Conservation (phyloP, 1,140 invertebrate genomes). For the Achroia grisella region DNA sequence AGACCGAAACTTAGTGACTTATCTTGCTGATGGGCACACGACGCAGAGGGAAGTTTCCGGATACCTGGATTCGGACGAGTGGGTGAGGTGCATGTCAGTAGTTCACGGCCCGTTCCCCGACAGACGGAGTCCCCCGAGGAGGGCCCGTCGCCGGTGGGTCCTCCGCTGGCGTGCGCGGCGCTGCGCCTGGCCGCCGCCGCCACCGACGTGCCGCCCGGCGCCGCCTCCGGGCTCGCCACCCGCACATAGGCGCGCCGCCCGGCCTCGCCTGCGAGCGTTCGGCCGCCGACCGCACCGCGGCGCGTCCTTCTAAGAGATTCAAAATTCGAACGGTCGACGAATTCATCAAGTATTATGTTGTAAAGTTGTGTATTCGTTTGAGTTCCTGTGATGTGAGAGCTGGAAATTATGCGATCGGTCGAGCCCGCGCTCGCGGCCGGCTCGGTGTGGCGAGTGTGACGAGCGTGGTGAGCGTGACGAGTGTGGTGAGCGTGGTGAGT, state of each 20-base stretch:
- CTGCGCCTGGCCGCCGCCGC: conserved; percentile 42
- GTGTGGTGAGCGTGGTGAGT: too few species aligned
- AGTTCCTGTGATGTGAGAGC: too few species aligned
- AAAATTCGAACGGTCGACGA: background rate
- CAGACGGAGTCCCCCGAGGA: background rate
- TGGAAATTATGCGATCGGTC: too few species aligned
- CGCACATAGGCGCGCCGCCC: conserved; percentile 2
- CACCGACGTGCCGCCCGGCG: background rate
- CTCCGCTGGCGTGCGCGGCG: conserved; percentile 34
- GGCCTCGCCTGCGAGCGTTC: too few species aligned
- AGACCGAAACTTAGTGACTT: too few species aligned
- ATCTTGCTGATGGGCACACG: too few species aligned
- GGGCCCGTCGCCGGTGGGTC: conserved; percentile 2
- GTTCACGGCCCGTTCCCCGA: too few species aligned
- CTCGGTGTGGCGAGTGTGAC: too few species aligned
- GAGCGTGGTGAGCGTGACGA: too few species aligned
- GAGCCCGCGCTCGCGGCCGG: too few species aligned
- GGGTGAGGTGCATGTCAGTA: background rate
- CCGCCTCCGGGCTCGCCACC: background rate
- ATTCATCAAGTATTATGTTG: background rate
- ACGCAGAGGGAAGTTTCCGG: conserved; percentile 1
- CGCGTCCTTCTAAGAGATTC: background rate
- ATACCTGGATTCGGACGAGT: background rate
- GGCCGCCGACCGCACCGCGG: too few species aligned
- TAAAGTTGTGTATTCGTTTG: too few species aligned